Evolutionary conservation across 2,888 invertebrate genomes (phyloP).

Genomic region (Achlya flavicornis): DNA sequence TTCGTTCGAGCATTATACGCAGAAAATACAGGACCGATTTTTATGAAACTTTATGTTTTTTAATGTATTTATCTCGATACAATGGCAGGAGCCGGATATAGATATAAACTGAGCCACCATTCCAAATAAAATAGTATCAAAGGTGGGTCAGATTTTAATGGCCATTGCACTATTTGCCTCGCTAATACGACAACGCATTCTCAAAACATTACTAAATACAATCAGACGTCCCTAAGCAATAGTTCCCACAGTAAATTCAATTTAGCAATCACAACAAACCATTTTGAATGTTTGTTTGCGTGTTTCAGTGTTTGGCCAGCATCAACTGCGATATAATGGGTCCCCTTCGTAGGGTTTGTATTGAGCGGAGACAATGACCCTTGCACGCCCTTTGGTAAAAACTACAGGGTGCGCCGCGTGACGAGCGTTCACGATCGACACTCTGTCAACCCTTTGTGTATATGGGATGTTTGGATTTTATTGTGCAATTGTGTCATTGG

Average conservation of each 20-base stretch:
- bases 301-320: conserved; percentile 19
- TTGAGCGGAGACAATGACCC: conserved; percentile 16
- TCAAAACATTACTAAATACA: background rate
- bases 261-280: conserved; percentile 27
- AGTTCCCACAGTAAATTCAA: conserved; percentile 31
- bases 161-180: no score
- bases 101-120: no score
- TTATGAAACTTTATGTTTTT: no score
- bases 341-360: conserved; percentile 10
- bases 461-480: conserved; percentile 37
- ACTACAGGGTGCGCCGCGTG: conserved; percentile 11
- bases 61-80: no score
- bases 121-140: no score
- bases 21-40: no score
- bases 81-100: no score
- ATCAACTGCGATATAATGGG: conserved; percentile 27
- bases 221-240: conserved; percentile 15
- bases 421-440: conserved; percentile 12
- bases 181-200: no score
- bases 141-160: no score
- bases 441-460: conserved; percentile 35
- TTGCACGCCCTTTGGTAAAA: conserved; percentile 18
- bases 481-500: conserved; percentile 35
- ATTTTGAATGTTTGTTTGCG: conserved; percentile 28
- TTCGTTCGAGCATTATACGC: no score